These are phyloP conservation scores for Popillia japonica DNA, from an alignment of 1,140 invertebrate genomes.

Conservation along the genomic window DNA sequence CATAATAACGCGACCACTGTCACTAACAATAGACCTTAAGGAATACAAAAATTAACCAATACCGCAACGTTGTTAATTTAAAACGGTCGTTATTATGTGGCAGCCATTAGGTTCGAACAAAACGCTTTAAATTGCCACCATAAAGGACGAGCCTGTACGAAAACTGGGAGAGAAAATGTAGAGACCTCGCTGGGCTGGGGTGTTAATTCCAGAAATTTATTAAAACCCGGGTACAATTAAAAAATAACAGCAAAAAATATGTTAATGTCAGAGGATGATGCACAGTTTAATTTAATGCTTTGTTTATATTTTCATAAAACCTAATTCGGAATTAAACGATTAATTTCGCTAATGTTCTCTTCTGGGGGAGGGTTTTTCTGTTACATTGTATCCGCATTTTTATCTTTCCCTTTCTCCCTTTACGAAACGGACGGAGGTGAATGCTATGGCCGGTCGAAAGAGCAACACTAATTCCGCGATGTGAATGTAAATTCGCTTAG, in stretches of 20 bases:
- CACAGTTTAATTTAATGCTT: constrained; percentile 4
- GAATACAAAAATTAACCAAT: constrained; percentile 34
- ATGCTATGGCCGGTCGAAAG: neutral
- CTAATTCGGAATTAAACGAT: constrained; percentile 22
- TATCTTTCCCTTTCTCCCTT: too few relatives aligned
- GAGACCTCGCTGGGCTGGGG: neutral
- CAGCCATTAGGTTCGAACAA: constrained; percentile 31
- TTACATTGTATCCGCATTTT: neutral
- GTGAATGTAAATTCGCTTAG: constrained; percentile 29
- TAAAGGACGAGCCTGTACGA: neutral
- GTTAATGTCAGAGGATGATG: constrained; percentile 17
- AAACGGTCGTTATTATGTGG: constrained; percentile 14
- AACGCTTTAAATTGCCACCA: constrained; percentile 22
- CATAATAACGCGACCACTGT: neutral
- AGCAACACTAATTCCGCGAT: constrained; percentile 11
- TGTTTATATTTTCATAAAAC: constrained; percentile 28
- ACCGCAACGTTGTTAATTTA: constrained; percentile 18
- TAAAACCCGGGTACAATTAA: constrained; percentile 12
- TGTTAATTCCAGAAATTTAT: constrained; percentile 23
- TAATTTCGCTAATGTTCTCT: constrained; percentile 19
- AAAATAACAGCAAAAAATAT: constrained; percentile 28
- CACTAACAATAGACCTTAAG: neutral
- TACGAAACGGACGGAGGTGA: neutral
- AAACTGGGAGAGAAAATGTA: neutral
- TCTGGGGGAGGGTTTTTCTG: neutral